phyloP scores from a whole-genome alignment of 2,113 vertebrate species.

The Embiotoca jacksoni region DNA sequence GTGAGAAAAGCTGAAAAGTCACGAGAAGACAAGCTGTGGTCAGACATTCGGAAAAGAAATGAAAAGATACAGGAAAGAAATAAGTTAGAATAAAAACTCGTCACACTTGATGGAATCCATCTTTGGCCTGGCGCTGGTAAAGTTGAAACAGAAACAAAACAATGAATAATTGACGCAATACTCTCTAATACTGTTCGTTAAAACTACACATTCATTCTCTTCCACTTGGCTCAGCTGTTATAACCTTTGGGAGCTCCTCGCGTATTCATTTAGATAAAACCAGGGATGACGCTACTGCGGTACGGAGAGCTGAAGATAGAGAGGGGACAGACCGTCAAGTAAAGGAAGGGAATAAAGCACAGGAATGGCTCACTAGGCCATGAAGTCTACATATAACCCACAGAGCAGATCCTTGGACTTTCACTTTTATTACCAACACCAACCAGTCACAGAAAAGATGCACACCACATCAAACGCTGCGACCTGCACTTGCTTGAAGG shows the following conservation, averaged over 20 bases:
- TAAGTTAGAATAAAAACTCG: not conserved
- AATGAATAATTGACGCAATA: conserved; percentile 6
- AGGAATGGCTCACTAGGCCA: conserved; percentile 37
- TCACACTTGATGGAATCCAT: not conserved
- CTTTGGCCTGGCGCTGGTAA: not conserved
- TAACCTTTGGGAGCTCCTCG: conserved; percentile 11
- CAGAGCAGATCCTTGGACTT: conserved; percentile 22
- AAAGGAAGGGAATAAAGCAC: conserved; percentile 14
- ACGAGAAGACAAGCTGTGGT: not conserved
- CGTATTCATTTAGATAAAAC: conserved; percentile 22
- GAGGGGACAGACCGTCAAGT: conserved; percentile 26
- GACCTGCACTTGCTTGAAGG: conserved; percentile 37
- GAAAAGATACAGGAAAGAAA: not conserved
- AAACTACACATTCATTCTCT: conserved; percentile 1
- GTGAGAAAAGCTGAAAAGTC: conserved; percentile 14
- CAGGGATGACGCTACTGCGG: conserved; percentile 1
- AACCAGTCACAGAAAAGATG: conserved; percentile 2
- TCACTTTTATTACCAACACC: conserved; percentile 25
- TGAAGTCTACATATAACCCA: conserved; percentile 41
- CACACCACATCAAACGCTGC: conserved; percentile 3
- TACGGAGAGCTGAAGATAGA: conserved; percentile 18
- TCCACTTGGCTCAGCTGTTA: conserved; percentile 20
- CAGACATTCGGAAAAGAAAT: not conserved
- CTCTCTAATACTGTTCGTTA: not conserved
- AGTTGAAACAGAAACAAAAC: conserved; percentile 5